A percentile compares a stretch with the other conserved stretches of the same genome.
These are phyloP conservation scores for Mesodorylaimus sp. DNA, from an alignment of 2,888 invertebrate genomes.

Conservation along the genomic window DNA sequence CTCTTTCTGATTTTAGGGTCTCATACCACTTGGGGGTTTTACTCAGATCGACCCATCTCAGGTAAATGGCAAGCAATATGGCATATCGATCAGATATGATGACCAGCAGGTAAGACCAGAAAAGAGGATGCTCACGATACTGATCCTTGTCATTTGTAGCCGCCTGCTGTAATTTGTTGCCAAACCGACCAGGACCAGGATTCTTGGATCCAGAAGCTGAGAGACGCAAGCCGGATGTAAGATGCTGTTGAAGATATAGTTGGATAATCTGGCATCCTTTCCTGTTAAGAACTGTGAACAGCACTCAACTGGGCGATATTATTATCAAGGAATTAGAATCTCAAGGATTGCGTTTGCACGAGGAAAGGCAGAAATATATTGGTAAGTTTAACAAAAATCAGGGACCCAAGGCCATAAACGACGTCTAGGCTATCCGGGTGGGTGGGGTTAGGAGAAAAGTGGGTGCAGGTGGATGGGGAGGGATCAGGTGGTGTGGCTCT, in stretches of 20 bases:
- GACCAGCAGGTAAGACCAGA: too few relatives aligned
- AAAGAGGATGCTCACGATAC: too few relatives aligned
- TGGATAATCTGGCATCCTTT: too few relatives aligned
- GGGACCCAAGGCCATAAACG: background rate
- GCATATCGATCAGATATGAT: conserved; percentile 27
- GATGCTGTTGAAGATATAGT: too few relatives aligned
- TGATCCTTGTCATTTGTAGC: too few relatives aligned
- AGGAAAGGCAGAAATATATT: conserved; percentile 32
- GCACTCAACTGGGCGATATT: conserved; percentile 29
- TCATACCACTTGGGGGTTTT: background rate
- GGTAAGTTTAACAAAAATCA: conserved; percentile 17
- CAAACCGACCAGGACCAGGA: too few relatives aligned
- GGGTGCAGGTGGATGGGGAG: background rate
- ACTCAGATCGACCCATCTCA: background rate
- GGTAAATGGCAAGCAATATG: background rate
- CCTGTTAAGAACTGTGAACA: conserved; percentile 33
- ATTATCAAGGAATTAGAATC: conserved; percentile 31
- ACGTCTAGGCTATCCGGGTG: background rate
- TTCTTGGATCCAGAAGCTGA: conserved; percentile 28
- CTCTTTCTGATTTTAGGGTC: conserved; percentile 20
- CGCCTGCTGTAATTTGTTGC: too few relatives aligned
- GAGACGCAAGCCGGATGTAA: conserved; percentile 30
- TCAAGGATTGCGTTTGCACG: conserved; percentile 31
- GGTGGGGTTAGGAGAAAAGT: background rate
- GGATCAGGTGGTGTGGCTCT: too few relatives aligned